Conservation (phyloP, 2,888 invertebrate species). For the Coecobrya sp. region DNA sequence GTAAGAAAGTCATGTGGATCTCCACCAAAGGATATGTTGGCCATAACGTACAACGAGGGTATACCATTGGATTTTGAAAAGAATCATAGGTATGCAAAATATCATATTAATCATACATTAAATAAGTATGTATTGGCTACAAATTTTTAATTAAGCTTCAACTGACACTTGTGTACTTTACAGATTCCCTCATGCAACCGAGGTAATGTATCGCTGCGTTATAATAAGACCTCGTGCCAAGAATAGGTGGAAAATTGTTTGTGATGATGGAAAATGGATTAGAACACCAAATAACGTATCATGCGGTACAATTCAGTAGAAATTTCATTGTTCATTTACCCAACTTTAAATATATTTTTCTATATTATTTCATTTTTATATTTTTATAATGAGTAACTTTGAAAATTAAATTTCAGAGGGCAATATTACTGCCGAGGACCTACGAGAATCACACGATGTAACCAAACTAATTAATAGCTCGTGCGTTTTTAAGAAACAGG, state of each 20-base stretch:
- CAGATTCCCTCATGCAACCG: slow-evolving; percentile 93
- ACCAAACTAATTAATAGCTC: slow-evolving; percentile 88
- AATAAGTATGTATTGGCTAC: too few species aligned
- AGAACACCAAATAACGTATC: slow-evolving; percentile 90
- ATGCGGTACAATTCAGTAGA: slow-evolving; percentile 88
- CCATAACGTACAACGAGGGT: slow-evolving; percentile 91
- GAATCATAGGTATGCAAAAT: slow-evolving; percentile 87
- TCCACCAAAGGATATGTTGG: slow-evolving; percentile 92
- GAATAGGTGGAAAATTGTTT: slow-evolving; percentile 95
- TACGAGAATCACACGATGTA: slow-evolving; percentile 11
- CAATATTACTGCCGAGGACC: slow-evolving; percentile 51
- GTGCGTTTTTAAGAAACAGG: slow-evolving; percentile 93
- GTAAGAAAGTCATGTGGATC: slow-evolving; percentile 89
- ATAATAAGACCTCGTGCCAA: slow-evolving; percentile 83
- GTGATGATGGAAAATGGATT: slow-evolving; percentile 95
- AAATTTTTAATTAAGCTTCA: too few species aligned
- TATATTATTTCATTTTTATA: neutral
- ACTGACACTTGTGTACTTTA: neutral
- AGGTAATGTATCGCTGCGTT: slow-evolving; percentile 93
- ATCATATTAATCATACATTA: too few species aligned
- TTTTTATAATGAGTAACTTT: slow-evolving; percentile 22
- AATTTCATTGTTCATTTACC: too few species aligned
- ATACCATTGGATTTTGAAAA: slow-evolving; percentile 90
- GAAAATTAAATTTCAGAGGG: too few species aligned
- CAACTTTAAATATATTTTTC: too few species aligned